These are phyloP conservation scores for Drosophila pectinifera DNA, from an alignment of 1,140 invertebrate species.

Conservation along the genomic window DNA sequence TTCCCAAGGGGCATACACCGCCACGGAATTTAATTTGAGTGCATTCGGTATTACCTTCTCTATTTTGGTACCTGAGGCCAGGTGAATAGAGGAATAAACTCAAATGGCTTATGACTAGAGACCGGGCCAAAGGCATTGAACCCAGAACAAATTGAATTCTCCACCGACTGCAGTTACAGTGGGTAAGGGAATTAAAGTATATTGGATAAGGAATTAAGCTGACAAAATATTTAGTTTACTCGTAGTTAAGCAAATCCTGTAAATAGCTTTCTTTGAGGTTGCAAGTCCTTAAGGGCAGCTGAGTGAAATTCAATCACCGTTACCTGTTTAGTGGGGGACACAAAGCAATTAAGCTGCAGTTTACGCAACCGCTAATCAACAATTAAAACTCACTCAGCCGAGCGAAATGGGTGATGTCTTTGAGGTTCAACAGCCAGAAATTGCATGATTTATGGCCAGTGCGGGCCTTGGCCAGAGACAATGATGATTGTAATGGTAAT, in stretches of 20 bases:
- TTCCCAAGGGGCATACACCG: constrained; percentile 36
- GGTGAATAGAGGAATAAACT: constrained; percentile 24
- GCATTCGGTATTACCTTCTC: constrained; percentile 14
- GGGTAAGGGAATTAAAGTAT: background rate
- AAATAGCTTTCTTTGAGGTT: too few relatives aligned
- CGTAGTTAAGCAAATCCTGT: too few relatives aligned
- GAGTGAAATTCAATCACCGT: constrained; percentile 45
- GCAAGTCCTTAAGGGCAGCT: constrained; percentile 12
- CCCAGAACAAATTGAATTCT: constrained; percentile 4
- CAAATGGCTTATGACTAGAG: constrained; percentile 28
- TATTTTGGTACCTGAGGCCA: constrained; percentile 20
- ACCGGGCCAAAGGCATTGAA: constrained; percentile 32
- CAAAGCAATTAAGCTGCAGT: constrained; percentile 68
- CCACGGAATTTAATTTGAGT: constrained; percentile 53
- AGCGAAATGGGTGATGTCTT: constrained; percentile 23
- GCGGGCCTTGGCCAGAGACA: constrained; percentile 34
- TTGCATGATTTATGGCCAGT: constrained; percentile 69
- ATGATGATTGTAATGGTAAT: constrained; percentile 39
- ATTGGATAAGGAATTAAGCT: background rate
- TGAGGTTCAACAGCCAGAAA: constrained; percentile 36
- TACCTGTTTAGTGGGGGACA: constrained; percentile 9
- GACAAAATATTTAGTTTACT: too few relatives aligned
- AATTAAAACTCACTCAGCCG: constrained; percentile 69
- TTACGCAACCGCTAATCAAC: constrained; percentile 66
- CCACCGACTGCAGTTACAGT: background rate